Evolutionary conservation across 2,888 invertebrate species (phyloP).

Genomic region (Pinctada fucata): DNA sequence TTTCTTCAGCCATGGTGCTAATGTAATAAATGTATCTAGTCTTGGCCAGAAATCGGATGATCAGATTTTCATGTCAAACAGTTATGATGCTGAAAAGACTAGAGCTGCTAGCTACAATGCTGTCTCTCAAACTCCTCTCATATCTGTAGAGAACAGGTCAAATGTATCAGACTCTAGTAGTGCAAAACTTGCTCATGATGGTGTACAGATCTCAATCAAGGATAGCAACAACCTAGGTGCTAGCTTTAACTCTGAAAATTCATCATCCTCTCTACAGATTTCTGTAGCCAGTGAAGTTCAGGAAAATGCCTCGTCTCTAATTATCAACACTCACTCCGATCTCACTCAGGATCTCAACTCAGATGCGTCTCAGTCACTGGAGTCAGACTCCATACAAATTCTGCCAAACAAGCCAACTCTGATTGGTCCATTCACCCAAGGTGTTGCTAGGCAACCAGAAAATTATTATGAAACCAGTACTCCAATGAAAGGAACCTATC

Average conservation of each 20-base stretch:
- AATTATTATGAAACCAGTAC: not conserved
- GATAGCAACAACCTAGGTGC: not conserved
- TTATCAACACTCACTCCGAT: not conserved
- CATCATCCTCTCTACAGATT: not conserved
- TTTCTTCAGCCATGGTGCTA: constrained; percentile 9
- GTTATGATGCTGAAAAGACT: constrained; percentile 20
- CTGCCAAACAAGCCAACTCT: not conserved
- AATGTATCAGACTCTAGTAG: not conserved
- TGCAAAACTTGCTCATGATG: not conserved
- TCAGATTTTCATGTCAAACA: constrained; percentile 25
- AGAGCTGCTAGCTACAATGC: not conserved
- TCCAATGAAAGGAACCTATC: not conserved
- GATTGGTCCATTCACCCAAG: not conserved
- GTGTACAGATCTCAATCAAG: not conserved
- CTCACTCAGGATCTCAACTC: not conserved
- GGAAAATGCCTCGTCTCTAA: not conserved
- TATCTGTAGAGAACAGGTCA: not conserved
- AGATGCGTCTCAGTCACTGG: not conserved
- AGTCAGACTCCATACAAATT: not conserved
- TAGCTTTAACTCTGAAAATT: not conserved
- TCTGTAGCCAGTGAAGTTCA: constrained; percentile 5
- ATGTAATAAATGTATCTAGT: constrained; percentile 19
- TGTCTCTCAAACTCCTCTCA: not conserved
- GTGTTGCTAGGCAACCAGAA: not conserved
- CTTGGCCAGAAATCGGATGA: constrained; percentile 31